These are phyloP conservation scores for Aphodius sticticus DNA, from an alignment of 2,888 invertebrate genomes.

Conservation along the genomic window DNA sequence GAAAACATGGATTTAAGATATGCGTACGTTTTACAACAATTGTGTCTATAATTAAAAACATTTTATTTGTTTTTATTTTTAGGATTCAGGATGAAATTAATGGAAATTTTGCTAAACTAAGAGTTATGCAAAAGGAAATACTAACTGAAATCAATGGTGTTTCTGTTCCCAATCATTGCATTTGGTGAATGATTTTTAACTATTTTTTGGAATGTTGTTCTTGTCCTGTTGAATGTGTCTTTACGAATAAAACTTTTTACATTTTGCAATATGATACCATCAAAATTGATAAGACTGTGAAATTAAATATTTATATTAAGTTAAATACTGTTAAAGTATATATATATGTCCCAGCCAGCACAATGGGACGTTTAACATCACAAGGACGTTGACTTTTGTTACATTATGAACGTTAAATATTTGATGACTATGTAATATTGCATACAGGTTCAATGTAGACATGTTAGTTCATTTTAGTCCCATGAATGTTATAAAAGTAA, in stretches of 20 bases:
- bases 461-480: too few species aligned
- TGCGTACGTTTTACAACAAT: conserved; percentile 6
- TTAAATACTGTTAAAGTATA: not conserved
- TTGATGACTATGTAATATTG: too few species aligned
- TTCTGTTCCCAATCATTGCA: not conserved
- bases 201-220: not conserved
- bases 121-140: conserved; percentile 18
- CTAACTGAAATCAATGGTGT: conserved; percentile 19
- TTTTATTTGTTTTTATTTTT: not conserved
- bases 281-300: not conserved
- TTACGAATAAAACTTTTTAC: not conserved
- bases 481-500: too few species aligned
- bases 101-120: conserved; percentile 17
- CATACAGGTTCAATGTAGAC: too few species aligned
- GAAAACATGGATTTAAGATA: conserved; percentile 20
- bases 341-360: too few species aligned
- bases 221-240: not conserved
- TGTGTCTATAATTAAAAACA: not conserved
- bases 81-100: conserved; percentile 30
- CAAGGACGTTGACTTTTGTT: too few species aligned
- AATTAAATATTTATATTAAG: not conserved
- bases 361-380: too few species aligned
- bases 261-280: not conserved
- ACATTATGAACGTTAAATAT: too few species aligned
- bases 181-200: not conserved